A percentile compares a stretch with the other conserved stretches of the same genome.
Evolutionary conservation across 2,113 vertebrate genomes (phyloP).

Genomic region (Gracilinanus agilis): DNA sequence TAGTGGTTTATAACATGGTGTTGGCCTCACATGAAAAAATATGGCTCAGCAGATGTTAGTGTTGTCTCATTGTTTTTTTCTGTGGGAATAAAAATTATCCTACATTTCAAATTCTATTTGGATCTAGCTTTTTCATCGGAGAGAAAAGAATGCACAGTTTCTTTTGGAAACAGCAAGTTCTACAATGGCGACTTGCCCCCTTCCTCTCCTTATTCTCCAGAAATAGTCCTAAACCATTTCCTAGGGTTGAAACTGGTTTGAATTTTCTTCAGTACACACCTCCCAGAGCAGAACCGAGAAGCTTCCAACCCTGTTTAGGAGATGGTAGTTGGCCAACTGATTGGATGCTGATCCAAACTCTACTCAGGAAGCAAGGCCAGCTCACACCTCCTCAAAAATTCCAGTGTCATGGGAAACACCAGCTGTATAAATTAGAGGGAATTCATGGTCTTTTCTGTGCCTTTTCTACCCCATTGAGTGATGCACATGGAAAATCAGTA

Average conservation of each 20-base stretch:
- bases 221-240: conserved; percentile 53
- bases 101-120: conserved; percentile 62
- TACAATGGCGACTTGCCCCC: conserved; percentile 25
- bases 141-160: conserved; percentile 38
- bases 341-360: neutral
- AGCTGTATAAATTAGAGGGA: neutral
- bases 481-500: conserved; percentile 12
- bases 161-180: conserved; percentile 53
- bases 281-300: conserved; percentile 49
- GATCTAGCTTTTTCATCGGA: conserved; percentile 39
- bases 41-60: conserved; percentile 62
- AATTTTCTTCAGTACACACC: conserved; percentile 47
- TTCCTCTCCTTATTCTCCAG: conserved; percentile 27
- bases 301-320: conserved; percentile 31
- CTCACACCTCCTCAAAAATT: neutral
- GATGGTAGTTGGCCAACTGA: neutral
- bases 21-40: conserved; percentile 56
- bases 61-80: conserved; percentile 66
- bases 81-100: conserved; percentile 39
- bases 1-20: conserved; percentile 41
- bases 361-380: neutral
- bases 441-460: neutral
- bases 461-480: neutral
- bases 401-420: neutral
- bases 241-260: conserved; percentile 41